These are phyloP conservation scores for Donacobius atricapilla DNA, from an alignment of 2,113 vertebrate species.

Conservation along the genomic window DNA sequence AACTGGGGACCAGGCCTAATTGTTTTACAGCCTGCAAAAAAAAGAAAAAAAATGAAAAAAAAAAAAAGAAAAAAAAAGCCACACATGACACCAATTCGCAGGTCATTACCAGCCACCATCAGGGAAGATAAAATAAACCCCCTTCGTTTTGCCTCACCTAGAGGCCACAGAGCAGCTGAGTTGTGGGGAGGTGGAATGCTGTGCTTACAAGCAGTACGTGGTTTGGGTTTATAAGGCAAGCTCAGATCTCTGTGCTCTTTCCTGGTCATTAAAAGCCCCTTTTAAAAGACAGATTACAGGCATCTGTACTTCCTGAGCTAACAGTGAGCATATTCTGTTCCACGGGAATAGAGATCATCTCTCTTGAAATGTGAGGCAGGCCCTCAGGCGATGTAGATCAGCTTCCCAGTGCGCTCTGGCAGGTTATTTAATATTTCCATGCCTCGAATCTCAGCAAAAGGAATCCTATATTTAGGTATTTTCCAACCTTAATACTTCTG, in stretches of 20 bases:
- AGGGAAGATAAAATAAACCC: slow-evolving; percentile 30
- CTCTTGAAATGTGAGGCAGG: not conserved
- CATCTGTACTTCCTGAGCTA: not conserved
- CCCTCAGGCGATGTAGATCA: not conserved
- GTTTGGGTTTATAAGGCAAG: not conserved
- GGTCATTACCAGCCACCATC: not conserved
- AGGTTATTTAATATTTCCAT: slow-evolving; percentile 12
- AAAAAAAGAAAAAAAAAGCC: not conserved
- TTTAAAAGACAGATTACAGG: not conserved
- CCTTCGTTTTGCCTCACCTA: not conserved
- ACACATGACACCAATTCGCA: slow-evolving; percentile 9
- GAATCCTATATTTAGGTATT: not conserved
- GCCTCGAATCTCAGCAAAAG: not conserved
- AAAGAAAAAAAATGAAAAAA: not conserved
- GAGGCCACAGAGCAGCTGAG: not conserved
- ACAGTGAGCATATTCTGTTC: not conserved
- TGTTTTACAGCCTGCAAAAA: not conserved
- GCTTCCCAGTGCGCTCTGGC: slow-evolving; percentile 11
- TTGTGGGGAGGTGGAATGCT: not conserved
- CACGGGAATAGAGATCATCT: not conserved
- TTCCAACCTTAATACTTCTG: not conserved
- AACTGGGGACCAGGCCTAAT: slow-evolving; percentile 7
- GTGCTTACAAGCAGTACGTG: not conserved
- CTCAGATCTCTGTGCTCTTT: not conserved
- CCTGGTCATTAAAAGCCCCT: not conserved